These are phyloP conservation scores for Augiades crinisus DNA, from an alignment of 2,888 invertebrate species.

Conservation along the genomic window DNA sequence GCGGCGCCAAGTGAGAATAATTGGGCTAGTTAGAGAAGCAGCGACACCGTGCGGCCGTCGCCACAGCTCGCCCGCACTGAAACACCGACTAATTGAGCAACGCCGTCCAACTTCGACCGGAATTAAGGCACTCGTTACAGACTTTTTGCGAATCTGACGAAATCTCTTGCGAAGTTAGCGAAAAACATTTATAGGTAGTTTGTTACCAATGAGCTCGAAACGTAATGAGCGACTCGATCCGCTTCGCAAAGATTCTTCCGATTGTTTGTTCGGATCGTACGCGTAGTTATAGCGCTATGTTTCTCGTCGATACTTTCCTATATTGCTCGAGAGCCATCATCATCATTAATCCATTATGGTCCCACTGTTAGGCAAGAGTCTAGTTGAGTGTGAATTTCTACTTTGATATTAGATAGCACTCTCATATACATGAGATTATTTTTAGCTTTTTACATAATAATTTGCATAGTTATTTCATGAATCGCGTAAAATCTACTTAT, in stretches of 20 bases:
- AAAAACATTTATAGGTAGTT: conserved; percentile 52
- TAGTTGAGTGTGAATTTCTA: too few relatives aligned
- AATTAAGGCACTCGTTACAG: conserved; percentile 72
- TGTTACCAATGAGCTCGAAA: conserved; percentile 25
- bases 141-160: conserved; percentile 64
- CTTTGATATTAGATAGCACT: too few relatives aligned
- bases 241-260: conserved; percentile 3
- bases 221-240: conserved; percentile 26
- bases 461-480: too few relatives aligned
- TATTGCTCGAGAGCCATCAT: too few relatives aligned
- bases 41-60: conserved; percentile 21
- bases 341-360: too few relatives aligned
- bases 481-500: too few relatives aligned
- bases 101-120: conserved; percentile 54
- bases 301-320: too few relatives aligned
- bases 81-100: conserved; percentile 47
- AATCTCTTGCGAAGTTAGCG: conserved; percentile 59
- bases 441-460: too few relatives aligned
- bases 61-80: conserved; percentile 18
- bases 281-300: too few relatives aligned
- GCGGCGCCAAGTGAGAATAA: conserved; percentile 19
- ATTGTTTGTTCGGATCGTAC: not conserved
- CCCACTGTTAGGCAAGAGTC: too few relatives aligned
- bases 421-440: too few relatives aligned
- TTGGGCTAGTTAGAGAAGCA: conserved; percentile 19